Evolutionary conservation across 2,888 invertebrate species (phyloP).

Genomic region (Drosophila greeni): DNA sequence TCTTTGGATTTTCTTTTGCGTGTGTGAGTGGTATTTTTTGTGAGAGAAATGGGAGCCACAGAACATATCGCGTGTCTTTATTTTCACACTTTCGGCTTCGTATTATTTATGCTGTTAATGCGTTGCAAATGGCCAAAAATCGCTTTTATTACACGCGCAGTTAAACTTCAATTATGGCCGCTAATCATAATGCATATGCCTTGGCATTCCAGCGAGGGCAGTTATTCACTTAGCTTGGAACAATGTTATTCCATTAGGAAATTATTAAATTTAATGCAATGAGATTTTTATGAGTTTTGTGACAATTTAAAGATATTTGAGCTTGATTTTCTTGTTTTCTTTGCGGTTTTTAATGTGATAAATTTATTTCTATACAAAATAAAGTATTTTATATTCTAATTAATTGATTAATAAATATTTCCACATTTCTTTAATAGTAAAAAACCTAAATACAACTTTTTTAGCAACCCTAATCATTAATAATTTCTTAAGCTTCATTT

Average conservation of each 20-base stretch:
- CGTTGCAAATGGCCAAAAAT: constrained; percentile 72
- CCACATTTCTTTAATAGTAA: not conserved
- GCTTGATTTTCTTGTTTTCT: not conserved
- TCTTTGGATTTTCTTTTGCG: constrained; percentile 27
- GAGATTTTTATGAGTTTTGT: not conserved
- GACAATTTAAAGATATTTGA: not conserved
- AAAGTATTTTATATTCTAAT: no score
- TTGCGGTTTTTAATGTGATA: not conserved
- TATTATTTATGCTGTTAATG: constrained; percentile 74
- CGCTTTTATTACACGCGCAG: constrained; percentile 76
- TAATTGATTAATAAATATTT: not conserved
- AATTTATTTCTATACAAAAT: no score
- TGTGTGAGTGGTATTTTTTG: constrained; percentile 7
- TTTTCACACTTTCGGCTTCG: constrained; percentile 58
- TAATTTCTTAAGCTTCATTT: not conserved
- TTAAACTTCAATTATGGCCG: constrained; percentile 72
- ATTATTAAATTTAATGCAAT: not conserved
- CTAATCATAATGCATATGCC: constrained; percentile 63
- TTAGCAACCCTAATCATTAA: not conserved
- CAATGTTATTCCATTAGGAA: not conserved
- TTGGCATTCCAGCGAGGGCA: constrained; percentile 32
- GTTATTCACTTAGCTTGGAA: not conserved
- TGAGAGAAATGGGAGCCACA: constrained; percentile 53
- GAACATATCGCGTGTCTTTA: constrained; percentile 48
- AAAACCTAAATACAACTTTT: not conserved